Evolutionary conservation across 1,140 invertebrate species (phyloP).

Genomic region (Brachionus paranguensis): DNA sequence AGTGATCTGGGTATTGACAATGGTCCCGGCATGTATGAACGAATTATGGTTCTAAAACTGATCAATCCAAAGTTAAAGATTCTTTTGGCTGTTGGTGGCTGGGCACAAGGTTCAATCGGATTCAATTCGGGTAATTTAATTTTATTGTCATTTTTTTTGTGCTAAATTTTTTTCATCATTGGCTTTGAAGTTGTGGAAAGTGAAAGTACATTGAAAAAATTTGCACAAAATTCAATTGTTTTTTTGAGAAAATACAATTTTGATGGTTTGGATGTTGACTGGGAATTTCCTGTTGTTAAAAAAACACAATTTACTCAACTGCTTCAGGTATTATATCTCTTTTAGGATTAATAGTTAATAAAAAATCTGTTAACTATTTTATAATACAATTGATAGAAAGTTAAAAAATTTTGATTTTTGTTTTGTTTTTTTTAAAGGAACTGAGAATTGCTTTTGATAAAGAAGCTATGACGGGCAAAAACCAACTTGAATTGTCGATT

Average conservation of each 20-base stretch:
- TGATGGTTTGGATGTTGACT: slow-evolving; percentile 44
- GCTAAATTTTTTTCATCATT: background rate
- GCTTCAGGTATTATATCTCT: slow-evolving; percentile 33
- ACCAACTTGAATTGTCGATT: slow-evolving; percentile 60
- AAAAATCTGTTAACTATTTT: background rate
- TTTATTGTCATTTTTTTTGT: background rate
- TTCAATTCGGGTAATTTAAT: background rate
- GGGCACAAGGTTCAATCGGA: slow-evolving; percentile 68
- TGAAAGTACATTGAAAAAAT: slow-evolving; percentile 51
- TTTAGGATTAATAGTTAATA: background rate
- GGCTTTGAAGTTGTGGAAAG: too few species aligned
- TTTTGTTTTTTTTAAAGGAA: slow-evolving; percentile 16
- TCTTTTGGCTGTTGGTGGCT: slow-evolving; percentile 56
- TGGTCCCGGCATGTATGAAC: slow-evolving; percentile 9
- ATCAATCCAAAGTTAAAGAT: slow-evolving; percentile 12
- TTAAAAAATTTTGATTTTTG: background rate
- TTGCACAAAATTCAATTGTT: slow-evolving; percentile 40
- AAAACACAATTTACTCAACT: slow-evolving; percentile 41
- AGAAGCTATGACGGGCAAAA: slow-evolving; percentile 61
- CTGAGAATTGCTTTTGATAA: slow-evolving; percentile 42
- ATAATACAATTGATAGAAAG: background rate
- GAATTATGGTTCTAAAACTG: slow-evolving; percentile 9
- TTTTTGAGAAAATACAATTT: slow-evolving; percentile 57
- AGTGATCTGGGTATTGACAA: slow-evolving; percentile 62
- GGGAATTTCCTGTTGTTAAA: slow-evolving; percentile 46